Conservation (phyloP, 1,140 invertebrate species). For the Bombyx mori region DNA sequence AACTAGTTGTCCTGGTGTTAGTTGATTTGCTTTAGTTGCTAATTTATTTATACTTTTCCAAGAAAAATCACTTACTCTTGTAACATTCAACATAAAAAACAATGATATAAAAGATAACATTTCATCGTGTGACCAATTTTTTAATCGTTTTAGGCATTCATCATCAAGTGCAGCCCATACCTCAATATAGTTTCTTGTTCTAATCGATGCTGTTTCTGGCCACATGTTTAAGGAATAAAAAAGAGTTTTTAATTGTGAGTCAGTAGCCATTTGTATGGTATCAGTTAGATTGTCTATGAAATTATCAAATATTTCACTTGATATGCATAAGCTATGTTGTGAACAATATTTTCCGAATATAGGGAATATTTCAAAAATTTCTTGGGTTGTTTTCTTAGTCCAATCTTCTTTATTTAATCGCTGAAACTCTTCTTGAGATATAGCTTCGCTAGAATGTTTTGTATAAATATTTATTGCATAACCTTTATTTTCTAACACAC, state of each 20-base stretch:
- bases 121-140: slow-evolving; percentile 51
- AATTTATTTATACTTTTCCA: slow-evolving; percentile 65
- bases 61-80: slow-evolving; percentile 53
- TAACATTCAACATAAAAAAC: slow-evolving; percentile 65
- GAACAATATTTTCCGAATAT: slow-evolving; percentile 48
- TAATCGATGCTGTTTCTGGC: slow-evolving; percentile 52
- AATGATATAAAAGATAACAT: slow-evolving; percentile 64
- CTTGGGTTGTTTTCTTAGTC: slow-evolving; percentile 23
- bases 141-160: slow-evolving; percentile 62
- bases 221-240: slow-evolving; percentile 53
- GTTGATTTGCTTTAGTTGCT: slow-evolving; percentile 52
- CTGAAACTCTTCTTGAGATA: slow-evolving; percentile 29
- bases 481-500: slow-evolving; percentile 46
- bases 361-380: slow-evolving; percentile 53
- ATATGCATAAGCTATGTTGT: slow-evolving; percentile 48
- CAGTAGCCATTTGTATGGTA: slow-evolving; percentile 57
- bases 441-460: slow-evolving; percentile 3
- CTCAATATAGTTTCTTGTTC: slow-evolving; percentile 69
- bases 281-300: slow-evolving; percentile 64
- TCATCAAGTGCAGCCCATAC: slow-evolving; percentile 72
- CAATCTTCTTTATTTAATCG: slow-evolving; percentile 33
- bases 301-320: slow-evolving; percentile 49
- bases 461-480: slow-evolving; percentile 31
- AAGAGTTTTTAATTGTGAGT: slow-evolving; percentile 56
- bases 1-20: slow-evolving; percentile 68